Conservation (phyloP, 2,888 invertebrate genomes). For the Cataglyphis altisquamis region DNA sequence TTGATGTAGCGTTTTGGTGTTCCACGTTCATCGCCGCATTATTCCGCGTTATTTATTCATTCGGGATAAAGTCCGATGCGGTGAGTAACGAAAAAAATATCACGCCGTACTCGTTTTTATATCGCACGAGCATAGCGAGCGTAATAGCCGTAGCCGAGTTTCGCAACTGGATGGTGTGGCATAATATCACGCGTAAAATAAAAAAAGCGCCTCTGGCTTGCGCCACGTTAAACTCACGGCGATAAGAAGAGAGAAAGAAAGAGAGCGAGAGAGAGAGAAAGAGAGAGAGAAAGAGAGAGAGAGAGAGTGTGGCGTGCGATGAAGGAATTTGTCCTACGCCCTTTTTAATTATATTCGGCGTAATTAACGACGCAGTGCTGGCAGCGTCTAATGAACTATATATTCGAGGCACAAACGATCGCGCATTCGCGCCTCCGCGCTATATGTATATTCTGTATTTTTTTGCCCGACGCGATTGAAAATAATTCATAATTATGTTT, state of each 20-base stretch:
- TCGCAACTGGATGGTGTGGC: conserved; percentile 66
- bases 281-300: conserved; percentile 27
- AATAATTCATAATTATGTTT: conserved; percentile 76
- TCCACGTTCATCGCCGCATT: conserved; percentile 25
- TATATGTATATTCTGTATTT: conserved; percentile 57
- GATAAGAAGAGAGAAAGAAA: conserved; percentile 58
- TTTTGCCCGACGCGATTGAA: conserved; percentile 71
- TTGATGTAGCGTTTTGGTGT: conserved; percentile 32
- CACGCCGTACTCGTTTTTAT: conserved; percentile 49
- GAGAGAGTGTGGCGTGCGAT: background rate
- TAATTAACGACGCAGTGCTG: conserved; percentile 77
- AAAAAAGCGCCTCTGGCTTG: conserved; percentile 59
- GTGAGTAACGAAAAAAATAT: conserved; percentile 48
- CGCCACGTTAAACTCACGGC: conserved; percentile 50
- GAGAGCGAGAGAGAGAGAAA: background rate
- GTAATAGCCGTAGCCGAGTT: conserved; percentile 52
- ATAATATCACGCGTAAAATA: conserved; percentile 72
- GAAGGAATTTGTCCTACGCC: conserved; percentile 60
- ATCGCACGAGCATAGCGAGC: conserved; percentile 57
- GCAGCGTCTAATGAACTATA: conserved; percentile 76
- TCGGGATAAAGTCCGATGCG: conserved; percentile 47
- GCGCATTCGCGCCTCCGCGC: conserved; percentile 62
- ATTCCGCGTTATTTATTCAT: conserved; percentile 48
- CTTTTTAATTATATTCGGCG: conserved; percentile 78
- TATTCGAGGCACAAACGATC: conserved; percentile 67